Percentiles rank a stretch among this genome's conserved stretches.
phyloP scores from a whole-genome alignment of 2,797 vertebrate species.

The Falco naumanni region DNA sequence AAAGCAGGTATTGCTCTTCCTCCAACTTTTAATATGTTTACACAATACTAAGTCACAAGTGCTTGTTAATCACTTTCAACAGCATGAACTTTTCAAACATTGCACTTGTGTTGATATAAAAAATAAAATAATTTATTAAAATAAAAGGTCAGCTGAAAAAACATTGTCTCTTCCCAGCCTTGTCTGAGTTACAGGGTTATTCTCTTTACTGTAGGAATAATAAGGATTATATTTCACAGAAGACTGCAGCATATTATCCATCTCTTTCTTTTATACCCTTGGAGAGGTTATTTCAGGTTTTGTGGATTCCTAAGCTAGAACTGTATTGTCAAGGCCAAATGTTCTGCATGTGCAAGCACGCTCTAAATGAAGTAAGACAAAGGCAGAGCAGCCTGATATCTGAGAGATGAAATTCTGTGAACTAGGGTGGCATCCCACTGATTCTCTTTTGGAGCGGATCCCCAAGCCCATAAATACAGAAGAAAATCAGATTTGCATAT shows the following conservation, averaged over 20 bases:
- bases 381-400: neutral
- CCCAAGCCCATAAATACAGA: neutral
- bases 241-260: neutral
- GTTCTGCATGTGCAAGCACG: neutral
- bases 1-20: neutral
- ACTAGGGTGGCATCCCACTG: neutral
- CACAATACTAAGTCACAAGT: neutral
- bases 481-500: neutral
- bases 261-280: neutral
- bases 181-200: neutral
- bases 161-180: neutral
- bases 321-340: neutral
- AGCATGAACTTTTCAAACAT: neutral
- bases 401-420: neutral
- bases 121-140: slow-evolving; percentile 1
- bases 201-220: slow-evolving; percentile 13
- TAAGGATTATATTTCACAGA: neutral
- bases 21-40: neutral
- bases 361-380: neutral
- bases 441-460: neutral
- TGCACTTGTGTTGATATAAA: neutral
- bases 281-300: neutral
- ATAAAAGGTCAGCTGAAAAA: slow-evolving; percentile 35
- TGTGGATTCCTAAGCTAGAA: neutral
- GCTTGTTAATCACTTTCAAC: neutral